Base-by-base conservation (phyloP, 2,888 invertebrate genomes). In the Cosmia pyralina region DNA sequence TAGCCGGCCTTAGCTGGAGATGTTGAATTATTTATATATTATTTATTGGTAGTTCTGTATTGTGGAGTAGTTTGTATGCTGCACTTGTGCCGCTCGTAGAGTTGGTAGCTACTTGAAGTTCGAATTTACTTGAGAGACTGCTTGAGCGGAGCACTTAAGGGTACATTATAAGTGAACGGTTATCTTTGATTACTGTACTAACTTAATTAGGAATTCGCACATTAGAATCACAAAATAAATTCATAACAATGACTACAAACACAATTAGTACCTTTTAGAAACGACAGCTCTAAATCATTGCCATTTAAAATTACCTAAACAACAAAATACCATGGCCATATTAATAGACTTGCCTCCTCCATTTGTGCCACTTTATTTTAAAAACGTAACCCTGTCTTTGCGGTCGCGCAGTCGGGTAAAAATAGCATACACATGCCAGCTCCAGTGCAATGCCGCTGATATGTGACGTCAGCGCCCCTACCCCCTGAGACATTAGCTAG, bases 11-110 rank as follows among this genome's bases (percentile, higher is more conserved):
- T 86, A 85, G 75, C 78, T 82, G 75, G 81, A 77, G 72, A 73
- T 82, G 57, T 75, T 90, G 86, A 88, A 89, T 88, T 84, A 87
- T 89, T 86, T 85, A 87, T 79, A 77, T 70, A 79, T 82, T 75
- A 83, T 84, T 84, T 82, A 82, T 86, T 74, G 76, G 72, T 82
- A 77, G 81, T 73, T 76, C 76, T 76, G 70, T 79, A 65, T 74
- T 79, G 71, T 87, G 64, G 52, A 75, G 65, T 69, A 69, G 48
- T 81, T 81, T 67, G 69, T 83, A 75, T 75, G 71, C 81, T 72
- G 71, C 59, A 72, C 53, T 70, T 58, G 79, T 65, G 34, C 38
- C 62, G 67, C 48, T 22, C 64, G 65, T 53, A 65, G 67, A 2
- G 17, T 22, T 11, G 19, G 59, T 57, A 55, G 57, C 38, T 48